Base-by-base conservation (phyloP, 1,140 invertebrate species). In the Drosophila micromelanica region DNA sequence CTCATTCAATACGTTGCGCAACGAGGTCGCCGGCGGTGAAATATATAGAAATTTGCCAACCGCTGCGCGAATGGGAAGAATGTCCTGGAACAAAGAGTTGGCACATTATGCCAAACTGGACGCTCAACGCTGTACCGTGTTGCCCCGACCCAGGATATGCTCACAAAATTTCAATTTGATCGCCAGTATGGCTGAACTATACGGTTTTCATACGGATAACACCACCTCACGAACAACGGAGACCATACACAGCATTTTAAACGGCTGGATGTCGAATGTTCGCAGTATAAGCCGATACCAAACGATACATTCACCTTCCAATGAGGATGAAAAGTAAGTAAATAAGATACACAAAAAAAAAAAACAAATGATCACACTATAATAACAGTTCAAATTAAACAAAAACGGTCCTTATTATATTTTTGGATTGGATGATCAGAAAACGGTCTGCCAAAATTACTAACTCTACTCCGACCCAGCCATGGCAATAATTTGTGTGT, bases 1-100 rank as follows among this genome's bases (percentile, higher is more conserved):
- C 2, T 1, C 5, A 0, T 61, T 81, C 1, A 82, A 82, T 46
- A 43, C 9, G 0, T 6, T 81, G 12, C 70, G 79, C 0, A 71
- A 75, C 23, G 15, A 54, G 1, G 78, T 75, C 12, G 78, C 79
- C 11, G 48, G 52, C 2, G 79, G 78, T 2, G 12, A 35, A 1
- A 12, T 11, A 0, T 73, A 71, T 32, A 48, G 32, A 13, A 64
- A 72, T 17, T 45, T 82, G 8, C 62, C 57, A 0, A 6, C 11
- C 9, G 80, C 80, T 0, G 80, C 71, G 4, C 65, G 65, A 11
- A 78, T 78, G 65, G 52, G 42, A 0, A 49, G 2, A 32, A 72
- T 81, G 65, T 7, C 4, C n/a, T 81, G 78, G 80, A 60, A 73
- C 17, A 9, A 11, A 0, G 71, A 82, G 32, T 42, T 82, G 71